These are phyloP conservation scores for Agelastica alni DNA, from an alignment of 2,888 invertebrate genomes.

Conservation along the genomic window DNA sequence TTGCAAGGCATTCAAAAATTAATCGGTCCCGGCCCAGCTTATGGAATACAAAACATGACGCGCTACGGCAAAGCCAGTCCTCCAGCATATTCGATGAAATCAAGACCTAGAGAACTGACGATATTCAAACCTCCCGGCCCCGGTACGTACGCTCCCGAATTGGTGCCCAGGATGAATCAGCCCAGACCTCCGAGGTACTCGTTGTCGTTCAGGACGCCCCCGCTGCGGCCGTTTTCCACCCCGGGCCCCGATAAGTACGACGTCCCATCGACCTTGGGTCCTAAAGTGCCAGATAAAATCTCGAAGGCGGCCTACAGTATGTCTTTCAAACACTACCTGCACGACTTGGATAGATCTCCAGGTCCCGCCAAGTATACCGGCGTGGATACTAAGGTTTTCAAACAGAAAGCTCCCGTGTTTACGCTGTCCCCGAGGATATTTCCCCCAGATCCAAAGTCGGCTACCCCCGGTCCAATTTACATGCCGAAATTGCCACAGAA, in stretches of 20 bases:
- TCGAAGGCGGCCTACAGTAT: constrained; percentile 53
- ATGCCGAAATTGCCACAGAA: constrained; percentile 39
- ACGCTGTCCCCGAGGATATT: constrained; percentile 44
- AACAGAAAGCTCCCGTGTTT: constrained; percentile 47
- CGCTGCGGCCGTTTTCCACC: constrained; percentile 42
- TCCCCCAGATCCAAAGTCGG: constrained; percentile 30
- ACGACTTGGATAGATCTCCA: constrained; percentile 13
- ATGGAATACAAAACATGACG: constrained; percentile 60
- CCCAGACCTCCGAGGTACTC: constrained; percentile 64
- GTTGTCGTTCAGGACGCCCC: constrained; percentile 57
- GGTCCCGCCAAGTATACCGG: constrained; percentile 43
- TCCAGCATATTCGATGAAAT: constrained; percentile 58
- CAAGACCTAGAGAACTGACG: constrained; percentile 44
- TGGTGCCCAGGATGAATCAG: constrained; percentile 59
- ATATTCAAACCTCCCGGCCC: constrained; percentile 63
- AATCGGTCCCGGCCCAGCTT: constrained; percentile 56
- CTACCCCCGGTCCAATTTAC: constrained; percentile 49
- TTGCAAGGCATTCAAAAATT: constrained; percentile 31
- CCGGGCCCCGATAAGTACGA: constrained; percentile 69
- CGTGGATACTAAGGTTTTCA: constrained; percentile 45
- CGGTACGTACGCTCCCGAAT: constrained; percentile 66
- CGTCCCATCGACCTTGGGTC: constrained; percentile 59
- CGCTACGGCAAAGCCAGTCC: constrained; percentile 55
- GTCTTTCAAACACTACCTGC: constrained; percentile 28
- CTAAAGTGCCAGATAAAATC: constrained; percentile 59